Evolutionary conservation across 2,888 invertebrate species (phyloP).

Genomic region (Miltochrista miniata): DNA sequence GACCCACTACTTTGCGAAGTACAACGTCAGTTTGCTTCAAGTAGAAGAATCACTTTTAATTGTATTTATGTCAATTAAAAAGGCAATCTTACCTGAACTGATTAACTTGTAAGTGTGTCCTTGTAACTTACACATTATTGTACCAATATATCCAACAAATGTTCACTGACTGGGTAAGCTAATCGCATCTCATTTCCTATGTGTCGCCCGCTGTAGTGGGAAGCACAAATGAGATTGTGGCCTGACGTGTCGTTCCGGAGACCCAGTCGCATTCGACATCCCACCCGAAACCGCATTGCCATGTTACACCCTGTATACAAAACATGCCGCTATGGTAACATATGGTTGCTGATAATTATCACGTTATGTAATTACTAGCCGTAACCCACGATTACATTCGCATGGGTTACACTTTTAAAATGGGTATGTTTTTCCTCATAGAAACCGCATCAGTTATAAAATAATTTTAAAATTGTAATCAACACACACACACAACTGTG

Average conservation of each 20-base stretch:
- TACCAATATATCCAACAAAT: conserved; percentile 40
- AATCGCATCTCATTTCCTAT: conserved; percentile 75
- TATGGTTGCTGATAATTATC: conserved; percentile 4
- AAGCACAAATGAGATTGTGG: conserved; percentile 73
- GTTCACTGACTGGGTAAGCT: conserved; percentile 56
- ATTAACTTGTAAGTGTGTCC: conserved; percentile 32
- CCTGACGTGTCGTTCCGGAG: conserved; percentile 63
- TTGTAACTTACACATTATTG: conserved; percentile 37
- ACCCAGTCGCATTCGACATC: conserved; percentile 55
- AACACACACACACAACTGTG: no score
- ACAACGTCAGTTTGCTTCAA: conserved; percentile 12
- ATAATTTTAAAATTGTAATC: no score
- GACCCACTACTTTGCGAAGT: conserved; percentile 6
- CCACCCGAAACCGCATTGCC: conserved; percentile 45
- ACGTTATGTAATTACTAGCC: background rate
- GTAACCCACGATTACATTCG: background rate
- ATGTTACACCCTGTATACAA: conserved; percentile 33
- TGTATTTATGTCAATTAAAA: conserved; percentile 13
- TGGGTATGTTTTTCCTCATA: background rate
- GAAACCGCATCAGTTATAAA: background rate
- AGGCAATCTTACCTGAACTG: conserved; percentile 17
- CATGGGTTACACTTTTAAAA: background rate
- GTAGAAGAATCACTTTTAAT: background rate
- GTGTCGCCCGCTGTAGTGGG: conserved; percentile 65
- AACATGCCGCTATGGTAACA: conserved; percentile 24